phyloP scores from a whole-genome alignment of 2,797 vertebrate genomes.

The Melanotaenia nigrans region DNA sequence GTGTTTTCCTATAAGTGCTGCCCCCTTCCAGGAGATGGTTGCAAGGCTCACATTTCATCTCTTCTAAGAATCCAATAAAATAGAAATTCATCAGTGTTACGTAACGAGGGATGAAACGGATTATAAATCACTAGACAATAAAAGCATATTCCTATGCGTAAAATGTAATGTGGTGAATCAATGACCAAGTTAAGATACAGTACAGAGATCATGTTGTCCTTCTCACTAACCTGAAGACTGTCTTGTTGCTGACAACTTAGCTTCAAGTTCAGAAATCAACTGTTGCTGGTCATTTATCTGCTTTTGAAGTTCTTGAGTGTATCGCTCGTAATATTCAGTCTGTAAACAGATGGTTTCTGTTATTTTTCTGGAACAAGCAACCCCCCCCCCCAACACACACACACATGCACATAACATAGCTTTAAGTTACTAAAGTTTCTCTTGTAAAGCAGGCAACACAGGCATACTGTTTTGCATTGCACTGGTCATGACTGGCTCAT shows the following conservation, averaged over 20 bases:
- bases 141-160: background rate
- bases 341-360: constrained; percentile 76
- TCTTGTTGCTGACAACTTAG: constrained; percentile 75
- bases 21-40: constrained; percentile 86
- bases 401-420: background rate
- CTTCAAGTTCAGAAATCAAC: constrained; percentile 86
- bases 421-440: background rate
- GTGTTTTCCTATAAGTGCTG: constrained; percentile 83
- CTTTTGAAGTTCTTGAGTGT: constrained; percentile 90
- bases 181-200: background rate
- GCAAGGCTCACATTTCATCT: constrained; percentile 80
- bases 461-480: background rate
- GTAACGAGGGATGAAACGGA: background rate
- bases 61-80: constrained; percentile 81
- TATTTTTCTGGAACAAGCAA: constrained; percentile 24
- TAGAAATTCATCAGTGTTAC: constrained; percentile 19
- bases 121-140: background rate
- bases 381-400: background rate
- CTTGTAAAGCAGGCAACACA: background rate
- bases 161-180: constrained; percentile 6
- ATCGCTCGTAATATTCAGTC: constrained; percentile 91
- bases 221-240: constrained; percentile 78
- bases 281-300: constrained; percentile 90
- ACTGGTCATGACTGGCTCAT: background rate
- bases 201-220: background rate